Base-by-base conservation (phyloP, 2,797 vertebrate species). In the Acanthurus tractus region DNA sequence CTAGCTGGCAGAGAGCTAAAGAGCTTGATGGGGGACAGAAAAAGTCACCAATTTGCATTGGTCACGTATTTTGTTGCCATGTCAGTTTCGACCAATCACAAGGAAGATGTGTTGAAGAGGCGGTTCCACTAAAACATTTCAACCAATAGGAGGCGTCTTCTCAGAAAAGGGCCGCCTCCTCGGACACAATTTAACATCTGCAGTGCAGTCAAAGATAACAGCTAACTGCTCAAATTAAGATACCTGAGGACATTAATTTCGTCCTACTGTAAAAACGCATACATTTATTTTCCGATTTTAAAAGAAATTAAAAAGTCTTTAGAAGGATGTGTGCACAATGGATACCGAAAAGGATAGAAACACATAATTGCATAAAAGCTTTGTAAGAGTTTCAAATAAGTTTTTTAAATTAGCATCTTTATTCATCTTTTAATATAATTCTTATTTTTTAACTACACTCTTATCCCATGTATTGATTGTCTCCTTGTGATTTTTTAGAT, bases 31-130 rank as follows among this genome's bases (percentile, higher is more conserved):
- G 82, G 82, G 76, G 79, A 70, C 66, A 70, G 53, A 70, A 3
- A 40, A 57, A 79, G 70, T 72, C 79, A 13, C 22, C 75, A 1
- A 38, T 81, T 85, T 76, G 7, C 53, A 88, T 88, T 88, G 82
- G 74, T 53, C 25, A 62, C 36, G 74, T 78, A 82, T 23, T 82
- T 86, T 85, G 91, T 94, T 90, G 87, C 87, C 23, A 71, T 78
- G 79, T 86, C 53, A 49, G 14, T 58, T 0, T 34, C 25, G 58
- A 1, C 93, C 85, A 92, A 92, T 94, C 82, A 83, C 8, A 84
- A 22, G 12, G 23, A 15, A 76, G 56, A 67, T 7, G 0, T 12
- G 2, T 18, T 42, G 62, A 56, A 13, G 63, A 63, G 86, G 88
- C 86, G 85, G 45, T 56, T 49, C 75, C 46, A 8, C 10, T 3